Percentiles rank a stretch among this genome's conserved stretches.
Evolutionary conservation across 2,113 vertebrate genomes (phyloP).

Genomic region (Jaculus jaculus): DNA sequence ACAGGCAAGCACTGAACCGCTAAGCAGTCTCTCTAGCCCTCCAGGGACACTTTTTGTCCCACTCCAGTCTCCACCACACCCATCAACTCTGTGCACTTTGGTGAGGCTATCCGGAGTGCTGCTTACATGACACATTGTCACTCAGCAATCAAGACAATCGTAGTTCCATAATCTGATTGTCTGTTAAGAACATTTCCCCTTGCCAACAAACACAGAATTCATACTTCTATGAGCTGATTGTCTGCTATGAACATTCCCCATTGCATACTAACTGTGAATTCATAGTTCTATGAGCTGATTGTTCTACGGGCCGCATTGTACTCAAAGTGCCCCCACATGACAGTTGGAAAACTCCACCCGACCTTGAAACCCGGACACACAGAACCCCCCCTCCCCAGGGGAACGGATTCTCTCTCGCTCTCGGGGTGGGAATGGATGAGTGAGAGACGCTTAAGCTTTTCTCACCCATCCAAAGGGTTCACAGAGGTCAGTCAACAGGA

Average conservation of each 20-base stretch:
- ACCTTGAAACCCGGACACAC: background rate
- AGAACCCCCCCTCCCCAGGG: background rate
- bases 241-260: no score
- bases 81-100: background rate
- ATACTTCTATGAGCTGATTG: no score
- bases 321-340: background rate
- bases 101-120: background rate
- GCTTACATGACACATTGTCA: background rate
- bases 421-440: background rate
- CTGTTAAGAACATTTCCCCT: no score
- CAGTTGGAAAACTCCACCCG: background rate
- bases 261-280: no score
- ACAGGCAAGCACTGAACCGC: no score
- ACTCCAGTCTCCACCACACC: background rate
- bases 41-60: background rate
- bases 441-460: background rate
- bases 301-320: background rate
- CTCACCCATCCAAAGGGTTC: background rate
- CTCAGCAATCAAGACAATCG: background rate
- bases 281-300: no score
- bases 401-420: background rate
- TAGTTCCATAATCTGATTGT: no score
- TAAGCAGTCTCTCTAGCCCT: no score
- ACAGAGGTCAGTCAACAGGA: background rate
- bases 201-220: no score